Conservation (phyloP, 2,797 vertebrate species). For the Neolamprologus multifasciatus region DNA sequence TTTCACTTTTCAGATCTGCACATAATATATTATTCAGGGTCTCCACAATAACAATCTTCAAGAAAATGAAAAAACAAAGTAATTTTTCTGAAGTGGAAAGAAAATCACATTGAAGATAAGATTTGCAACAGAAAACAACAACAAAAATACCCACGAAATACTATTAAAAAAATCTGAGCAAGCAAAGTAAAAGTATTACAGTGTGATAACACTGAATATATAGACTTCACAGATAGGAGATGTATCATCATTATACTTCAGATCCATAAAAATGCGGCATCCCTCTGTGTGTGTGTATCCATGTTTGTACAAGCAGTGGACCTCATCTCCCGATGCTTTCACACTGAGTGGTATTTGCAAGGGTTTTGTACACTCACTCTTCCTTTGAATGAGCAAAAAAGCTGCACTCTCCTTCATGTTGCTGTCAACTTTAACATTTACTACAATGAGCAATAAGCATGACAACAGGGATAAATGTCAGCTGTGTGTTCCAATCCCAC, state of each 20-base stretch:
- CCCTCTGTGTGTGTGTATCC: not conserved
- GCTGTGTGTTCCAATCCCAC: not conserved
- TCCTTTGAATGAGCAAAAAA: not conserved
- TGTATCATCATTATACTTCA: not conserved
- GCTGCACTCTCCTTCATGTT: not conserved
- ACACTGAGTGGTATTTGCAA: not conserved
- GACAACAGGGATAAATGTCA: slow-evolving; percentile 37
- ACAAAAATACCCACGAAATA: not conserved
- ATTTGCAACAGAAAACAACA: not conserved
- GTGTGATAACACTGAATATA: not conserved
- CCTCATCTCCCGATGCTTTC: not conserved
- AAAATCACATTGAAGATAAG: not conserved
- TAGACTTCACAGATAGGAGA: not conserved
- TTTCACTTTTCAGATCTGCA: not conserved
- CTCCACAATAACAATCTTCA: not conserved
- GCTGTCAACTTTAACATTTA: slow-evolving; percentile 42
- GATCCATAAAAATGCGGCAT: not conserved
- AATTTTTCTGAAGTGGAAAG: not conserved
- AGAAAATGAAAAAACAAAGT: not conserved
- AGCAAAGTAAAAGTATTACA: not conserved
- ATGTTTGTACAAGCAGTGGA: not conserved
- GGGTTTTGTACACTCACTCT: not conserved
- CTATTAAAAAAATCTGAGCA: not conserved
- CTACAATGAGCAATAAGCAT: slow-evolving; percentile 13
- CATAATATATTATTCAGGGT: not conserved